Evolutionary conservation across 2,797 vertebrate genomes (phyloP).

Genomic region (Trachops cirrhosus): DNA sequence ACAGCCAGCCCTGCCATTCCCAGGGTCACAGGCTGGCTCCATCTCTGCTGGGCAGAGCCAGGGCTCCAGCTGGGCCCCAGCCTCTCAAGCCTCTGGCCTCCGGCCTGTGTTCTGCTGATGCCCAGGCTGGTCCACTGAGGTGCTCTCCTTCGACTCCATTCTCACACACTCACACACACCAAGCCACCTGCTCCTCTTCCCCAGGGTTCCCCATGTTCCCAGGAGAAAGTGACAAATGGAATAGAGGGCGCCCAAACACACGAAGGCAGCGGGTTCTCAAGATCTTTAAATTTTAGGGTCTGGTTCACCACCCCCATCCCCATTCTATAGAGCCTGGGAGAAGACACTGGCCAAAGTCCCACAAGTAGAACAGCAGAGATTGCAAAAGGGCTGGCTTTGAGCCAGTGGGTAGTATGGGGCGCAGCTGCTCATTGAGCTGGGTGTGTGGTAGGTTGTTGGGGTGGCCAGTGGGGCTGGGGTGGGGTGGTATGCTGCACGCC

Average conservation of each 20-base stretch:
- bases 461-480: rapidly evolving
- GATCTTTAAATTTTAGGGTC: background rate
- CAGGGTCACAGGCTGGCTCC: background rate
- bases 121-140: background rate
- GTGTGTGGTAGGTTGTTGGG: too few species aligned
- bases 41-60: background rate
- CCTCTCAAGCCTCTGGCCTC: too few species aligned
- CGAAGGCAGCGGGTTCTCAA: background rate
- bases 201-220: background rate
- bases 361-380: background rate
- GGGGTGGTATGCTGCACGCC: background rate
- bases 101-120: background rate
- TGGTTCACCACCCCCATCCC: rapidly evolving
- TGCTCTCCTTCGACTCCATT: background rate
- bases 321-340: background rate
- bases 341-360: background rate
- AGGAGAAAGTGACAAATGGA: background rate
- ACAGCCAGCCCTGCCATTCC: background rate
- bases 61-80: background rate
- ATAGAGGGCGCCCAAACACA: background rate
- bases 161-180: background rate
- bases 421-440: background rate
- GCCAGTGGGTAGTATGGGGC: rapidly evolving
- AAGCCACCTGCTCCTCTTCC: background rate
- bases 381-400: background rate